A percentile compares a stretch with the other conserved stretches of the same genome.
phyloP scores from a whole-genome alignment of 2,113 vertebrate species.

The Cynocephalus volans region DNA sequence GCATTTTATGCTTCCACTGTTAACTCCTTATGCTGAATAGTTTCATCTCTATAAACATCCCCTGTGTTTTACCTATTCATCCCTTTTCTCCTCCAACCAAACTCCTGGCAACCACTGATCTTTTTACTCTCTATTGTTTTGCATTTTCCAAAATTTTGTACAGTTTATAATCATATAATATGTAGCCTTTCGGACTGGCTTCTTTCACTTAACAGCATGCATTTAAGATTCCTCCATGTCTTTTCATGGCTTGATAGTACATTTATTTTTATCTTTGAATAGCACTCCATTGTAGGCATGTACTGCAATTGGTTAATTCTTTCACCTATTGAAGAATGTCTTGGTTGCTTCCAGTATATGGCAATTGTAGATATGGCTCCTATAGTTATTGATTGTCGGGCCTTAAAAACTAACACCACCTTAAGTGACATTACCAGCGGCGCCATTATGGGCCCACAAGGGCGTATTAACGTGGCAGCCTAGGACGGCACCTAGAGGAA shows the following conservation, averaged over 20 bases:
- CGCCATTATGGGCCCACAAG: no score
- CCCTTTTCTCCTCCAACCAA: background rate
- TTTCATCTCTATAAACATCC: background rate
- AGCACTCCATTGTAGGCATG: background rate
- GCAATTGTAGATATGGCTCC: background rate
- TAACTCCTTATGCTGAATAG: background rate
- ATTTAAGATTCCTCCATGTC: background rate
- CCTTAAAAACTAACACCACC: no score
- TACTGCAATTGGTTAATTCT: background rate
- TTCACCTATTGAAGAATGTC: background rate
- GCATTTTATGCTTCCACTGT: no score
- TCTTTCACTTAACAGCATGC: background rate
- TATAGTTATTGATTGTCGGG: background rate
- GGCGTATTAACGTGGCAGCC: no score
- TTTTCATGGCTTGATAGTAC: background rate
- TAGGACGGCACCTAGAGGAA: no score
- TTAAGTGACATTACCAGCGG: no score
- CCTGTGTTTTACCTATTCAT: background rate
- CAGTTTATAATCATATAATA: background rate
- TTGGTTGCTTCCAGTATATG: background rate
- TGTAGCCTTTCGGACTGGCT: background rate
- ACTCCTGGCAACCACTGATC: background rate
- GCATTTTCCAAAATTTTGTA: background rate
- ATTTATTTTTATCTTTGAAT: background rate
- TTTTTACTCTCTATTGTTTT: background rate